Base-by-base conservation (phyloP, 2,888 invertebrate species). In the Allacma fusca region DNA sequence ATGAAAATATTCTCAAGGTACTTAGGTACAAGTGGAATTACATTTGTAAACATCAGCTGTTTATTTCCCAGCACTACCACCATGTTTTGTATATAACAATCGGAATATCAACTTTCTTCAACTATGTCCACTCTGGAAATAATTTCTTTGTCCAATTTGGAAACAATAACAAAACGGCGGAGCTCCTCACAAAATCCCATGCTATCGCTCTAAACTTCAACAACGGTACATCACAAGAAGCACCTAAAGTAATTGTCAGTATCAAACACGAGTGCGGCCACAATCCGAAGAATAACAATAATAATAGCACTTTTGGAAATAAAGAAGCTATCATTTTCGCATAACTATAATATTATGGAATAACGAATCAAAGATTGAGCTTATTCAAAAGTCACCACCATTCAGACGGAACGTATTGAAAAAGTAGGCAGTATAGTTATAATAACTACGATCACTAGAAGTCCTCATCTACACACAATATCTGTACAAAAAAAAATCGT, bases 21-120 rank as follows among this genome's bases (percentile, higher is more conserved):
- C 69, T 69, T 69, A 34, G 69, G 69, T 69, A 69, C 40, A 69
- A 43, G 43, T 69, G 69, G 69, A 69, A 69, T 69, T 69, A 69
- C 24, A 43, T 43, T 40, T 69, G 43, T n/a, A 65, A 67, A 67
- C 24, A 69, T 34, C 43, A 43, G n/a, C 21, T 34, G 69, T 68
- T 34, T 19, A 21, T 34, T n/a, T 29, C 34, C 13, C 19, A 34
- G 24, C 43, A 34, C 43, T 69, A 13, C 2, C 24, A 43, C 34
- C 9, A 68, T 24, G 21, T 7, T 34, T 34, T 28, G 19, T 34
- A 4, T 68, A 16, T n/a, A 50, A 50, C 50, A 50, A 5, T 50
- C 16, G 50, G 50, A 50, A 50, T 50, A 9, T 50, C 19, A 50
- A 50, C 50, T 50, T 19, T 50, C n/a, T 16, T 50, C 50, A 50